Evolutionary conservation across 2,888 invertebrate genomes (phyloP).

Genomic region (Epicampocera succincta): DNA sequence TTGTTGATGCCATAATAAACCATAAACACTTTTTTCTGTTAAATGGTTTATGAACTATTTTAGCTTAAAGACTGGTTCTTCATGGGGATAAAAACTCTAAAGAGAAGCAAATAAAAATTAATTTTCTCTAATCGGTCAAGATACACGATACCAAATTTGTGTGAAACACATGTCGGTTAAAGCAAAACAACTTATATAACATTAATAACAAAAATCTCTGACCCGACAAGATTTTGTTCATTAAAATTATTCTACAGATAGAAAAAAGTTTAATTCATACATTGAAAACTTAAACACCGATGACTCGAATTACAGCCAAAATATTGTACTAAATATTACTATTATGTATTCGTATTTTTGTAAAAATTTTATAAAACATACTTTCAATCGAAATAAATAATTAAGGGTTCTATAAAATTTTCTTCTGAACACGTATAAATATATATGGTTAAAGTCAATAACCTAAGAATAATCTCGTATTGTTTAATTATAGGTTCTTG

Average conservation of each 20-base stretch:
- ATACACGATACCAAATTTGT: slow-evolving; percentile 75
- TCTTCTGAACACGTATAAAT: too few species aligned
- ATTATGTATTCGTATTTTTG: too few species aligned
- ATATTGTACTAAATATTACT: too few species aligned
- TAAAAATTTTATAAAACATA: too few species aligned
- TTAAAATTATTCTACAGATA: slow-evolving; percentile 1
- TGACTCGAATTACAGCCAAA: too few species aligned
- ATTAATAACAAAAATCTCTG: slow-evolving; percentile 32
- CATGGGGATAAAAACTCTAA: not conserved
- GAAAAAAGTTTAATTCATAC: slow-evolving; percentile 54
- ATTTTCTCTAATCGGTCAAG: slow-evolving; percentile 59
- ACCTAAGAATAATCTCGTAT: too few species aligned
- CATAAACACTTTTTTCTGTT: slow-evolving; percentile 54
- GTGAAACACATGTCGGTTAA: slow-evolving; percentile 74
- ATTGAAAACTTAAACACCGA: slow-evolving; percentile 20
- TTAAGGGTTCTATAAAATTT: too few species aligned
- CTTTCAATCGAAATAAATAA: too few species aligned
- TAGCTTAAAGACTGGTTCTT: slow-evolving; percentile 25
- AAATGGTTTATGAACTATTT: slow-evolving; percentile 53
- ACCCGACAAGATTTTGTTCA: slow-evolving; percentile 40
- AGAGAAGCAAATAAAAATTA: not conserved
- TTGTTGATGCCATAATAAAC: slow-evolving; percentile 39
- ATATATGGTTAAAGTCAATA: too few species aligned
- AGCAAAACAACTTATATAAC: slow-evolving; percentile 34
- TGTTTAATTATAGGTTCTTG: too few species aligned